These are phyloP conservation scores for Myiozetetes cayanensis DNA, from an alignment of 2,113 vertebrate species.

Conservation along the genomic window DNA sequence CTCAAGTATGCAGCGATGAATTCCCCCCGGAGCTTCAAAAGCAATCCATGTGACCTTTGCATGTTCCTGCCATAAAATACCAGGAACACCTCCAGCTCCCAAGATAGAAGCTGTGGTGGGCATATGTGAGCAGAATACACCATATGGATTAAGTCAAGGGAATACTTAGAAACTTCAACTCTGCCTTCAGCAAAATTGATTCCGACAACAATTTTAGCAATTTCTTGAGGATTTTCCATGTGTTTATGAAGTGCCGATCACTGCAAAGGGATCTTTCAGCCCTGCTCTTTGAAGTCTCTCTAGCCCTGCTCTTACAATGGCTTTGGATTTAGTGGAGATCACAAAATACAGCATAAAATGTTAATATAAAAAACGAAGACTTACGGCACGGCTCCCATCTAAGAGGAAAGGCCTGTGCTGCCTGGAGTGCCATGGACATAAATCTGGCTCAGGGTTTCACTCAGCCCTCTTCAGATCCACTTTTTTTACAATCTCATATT, in stretches of 20 bases:
- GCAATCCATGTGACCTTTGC: conserved; percentile 54
- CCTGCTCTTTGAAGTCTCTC: conserved; percentile 26
- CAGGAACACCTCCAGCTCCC: conserved; percentile 63
- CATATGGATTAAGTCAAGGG: conserved; percentile 52
- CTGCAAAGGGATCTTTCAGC: not conserved
- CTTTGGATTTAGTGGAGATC: conserved; percentile 10
- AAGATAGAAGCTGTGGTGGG: conserved; percentile 57
- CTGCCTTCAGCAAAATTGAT: conserved; percentile 35
- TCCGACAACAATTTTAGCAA: conserved; percentile 11
- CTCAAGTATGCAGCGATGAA: conserved; percentile 21
- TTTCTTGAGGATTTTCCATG: conserved; percentile 18
- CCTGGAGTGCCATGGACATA: not conserved
- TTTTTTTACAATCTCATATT: conserved; percentile 1
- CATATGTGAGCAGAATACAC: conserved; percentile 49
- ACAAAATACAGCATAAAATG: conserved; percentile 33
- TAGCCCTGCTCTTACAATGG: not conserved
- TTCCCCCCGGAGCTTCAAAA: conserved; percentile 28
- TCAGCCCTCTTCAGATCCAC: not conserved
- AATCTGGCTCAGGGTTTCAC: not conserved
- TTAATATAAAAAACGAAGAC: not conserved
- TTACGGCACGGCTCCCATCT: not conserved
- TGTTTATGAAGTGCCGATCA: not conserved
- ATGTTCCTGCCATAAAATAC: conserved; percentile 56
- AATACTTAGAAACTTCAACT: conserved; percentile 16
- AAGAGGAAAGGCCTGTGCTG: not conserved